Evolutionary conservation across 2,113 vertebrate species (phyloP), one percentile per base, ranked within the genome.

Genomic region (Anser cygnoides): DNA sequence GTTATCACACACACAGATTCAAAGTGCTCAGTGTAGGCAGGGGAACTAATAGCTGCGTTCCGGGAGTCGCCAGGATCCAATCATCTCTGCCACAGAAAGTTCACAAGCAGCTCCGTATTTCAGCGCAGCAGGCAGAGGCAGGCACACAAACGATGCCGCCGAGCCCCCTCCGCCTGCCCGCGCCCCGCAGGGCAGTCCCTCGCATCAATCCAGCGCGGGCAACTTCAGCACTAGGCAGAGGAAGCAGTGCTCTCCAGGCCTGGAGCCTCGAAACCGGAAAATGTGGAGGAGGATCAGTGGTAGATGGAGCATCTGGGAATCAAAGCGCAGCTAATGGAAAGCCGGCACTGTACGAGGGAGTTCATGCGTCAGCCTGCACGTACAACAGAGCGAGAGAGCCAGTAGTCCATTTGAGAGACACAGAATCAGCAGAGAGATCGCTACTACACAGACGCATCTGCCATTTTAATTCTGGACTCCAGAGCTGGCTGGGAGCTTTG

Each of bases 391-490:
- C 4, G 9, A 29, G 49, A 4, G 66, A 71, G 90, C 91, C 81
- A 63, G 91, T 95, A 84, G 89, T 11, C 89, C 77, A 0, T 59
- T 35, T 10, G 92, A 84, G 61, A 80, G 55, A 3, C 68, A 39
- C 7, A 15, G 31, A 63, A 29, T 41, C 68, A 21, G 18, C 72
- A 13, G 84, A 25, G 72, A 57, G 59, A 68, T 39, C 87, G 10
- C 87, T 71, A 52, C 83, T 87, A 17, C 84, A 29, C 70, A 43
- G 71, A 89, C 83, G 70, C 54, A 52, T 67, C 92, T 95, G 95
- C 89, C 87, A 94, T 97, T 89, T 97, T 93, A 90, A 92, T 87
- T 93, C 90, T 5, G 23, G 26, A 41, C 84, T 94, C 65, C 73
- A 82, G 94, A 83, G 93, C 94, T 59, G 89, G 46, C 92, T 95